These are phyloP conservation scores for Tachysurus vachellii DNA, from an alignment of 2,113 vertebrate genomes.

Conservation along the genomic window DNA sequence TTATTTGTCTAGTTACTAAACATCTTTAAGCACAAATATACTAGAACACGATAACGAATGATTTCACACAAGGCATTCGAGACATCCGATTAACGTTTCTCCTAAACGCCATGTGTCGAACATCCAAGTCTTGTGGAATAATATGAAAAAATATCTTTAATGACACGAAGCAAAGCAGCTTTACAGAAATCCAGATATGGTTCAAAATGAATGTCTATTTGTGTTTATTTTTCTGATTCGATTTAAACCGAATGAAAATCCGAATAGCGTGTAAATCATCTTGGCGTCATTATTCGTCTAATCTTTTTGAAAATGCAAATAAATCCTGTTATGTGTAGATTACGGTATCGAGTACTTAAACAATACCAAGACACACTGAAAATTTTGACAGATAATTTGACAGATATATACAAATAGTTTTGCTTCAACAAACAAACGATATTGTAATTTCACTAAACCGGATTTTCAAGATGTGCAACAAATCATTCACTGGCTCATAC, in stretches of 20 bases:
- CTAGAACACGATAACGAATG: background rate
- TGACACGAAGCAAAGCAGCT: background rate
- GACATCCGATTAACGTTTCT: background rate
- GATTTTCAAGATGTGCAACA: background rate
- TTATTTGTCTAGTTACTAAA: background rate
- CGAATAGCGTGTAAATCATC: too few relatives aligned
- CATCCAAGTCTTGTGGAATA: background rate
- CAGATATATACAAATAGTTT: background rate
- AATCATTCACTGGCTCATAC: background rate
- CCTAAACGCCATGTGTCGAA: background rate
- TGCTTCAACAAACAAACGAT: background rate
- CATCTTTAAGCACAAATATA: background rate
- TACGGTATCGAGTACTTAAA: background rate
- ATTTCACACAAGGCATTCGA: background rate
- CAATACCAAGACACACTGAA: background rate
- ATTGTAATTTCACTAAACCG: background rate
- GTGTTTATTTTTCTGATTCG: too few relatives aligned
- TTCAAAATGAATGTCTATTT: background rate
- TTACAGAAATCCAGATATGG: background rate
- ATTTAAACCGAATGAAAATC: background rate
- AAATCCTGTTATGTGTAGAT: too few relatives aligned
- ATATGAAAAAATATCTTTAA: background rate
- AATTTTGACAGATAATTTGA: background rate
- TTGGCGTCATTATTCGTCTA: background rate
- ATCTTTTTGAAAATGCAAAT: background rate